These are phyloP conservation scores for Perca flavescens DNA, from an alignment of 2,113 vertebrate genomes.

Conservation along the genomic window DNA sequence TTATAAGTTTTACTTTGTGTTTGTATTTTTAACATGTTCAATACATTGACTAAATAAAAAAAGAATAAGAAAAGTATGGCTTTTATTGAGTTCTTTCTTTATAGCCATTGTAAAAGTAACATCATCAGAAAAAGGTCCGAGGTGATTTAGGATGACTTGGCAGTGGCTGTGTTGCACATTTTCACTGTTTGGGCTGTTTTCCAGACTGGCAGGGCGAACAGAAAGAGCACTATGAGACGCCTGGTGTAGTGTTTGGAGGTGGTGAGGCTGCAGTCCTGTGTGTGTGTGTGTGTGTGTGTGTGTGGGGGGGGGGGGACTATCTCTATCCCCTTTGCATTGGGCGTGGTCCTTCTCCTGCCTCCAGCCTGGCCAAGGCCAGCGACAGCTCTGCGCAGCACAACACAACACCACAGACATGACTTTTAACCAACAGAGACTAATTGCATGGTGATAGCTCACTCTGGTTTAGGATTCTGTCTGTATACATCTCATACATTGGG, in stretches of 20 bases:
- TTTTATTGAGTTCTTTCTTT: background rate
- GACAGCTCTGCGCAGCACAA: constrained; percentile 25
- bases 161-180: background rate
- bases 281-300: too few relatives aligned
- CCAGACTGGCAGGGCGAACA: constrained; percentile 24
- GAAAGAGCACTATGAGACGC: constrained; percentile 8
- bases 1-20: too few relatives aligned
- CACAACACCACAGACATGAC: background rate
- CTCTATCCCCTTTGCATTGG: constrained; percentile 55
- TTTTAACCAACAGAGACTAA: background rate
- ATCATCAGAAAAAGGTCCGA: too few relatives aligned
- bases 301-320: too few relatives aligned
- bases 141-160: constrained; percentile 29
- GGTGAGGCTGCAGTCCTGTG: constrained; percentile 55
- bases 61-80: too few relatives aligned
- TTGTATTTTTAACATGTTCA: too few relatives aligned
- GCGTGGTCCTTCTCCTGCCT: constrained; percentile 46
- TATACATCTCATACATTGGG: background rate
- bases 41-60: too few relatives aligned
- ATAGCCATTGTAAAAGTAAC: background rate
- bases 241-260: constrained; percentile 35
- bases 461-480: background rate
- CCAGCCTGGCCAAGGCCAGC: constrained; percentile 61
- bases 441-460: background rate
- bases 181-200: background rate